phyloP scores from a whole-genome alignment of 2,113 vertebrate species.

The Anguilla rostrata region DNA sequence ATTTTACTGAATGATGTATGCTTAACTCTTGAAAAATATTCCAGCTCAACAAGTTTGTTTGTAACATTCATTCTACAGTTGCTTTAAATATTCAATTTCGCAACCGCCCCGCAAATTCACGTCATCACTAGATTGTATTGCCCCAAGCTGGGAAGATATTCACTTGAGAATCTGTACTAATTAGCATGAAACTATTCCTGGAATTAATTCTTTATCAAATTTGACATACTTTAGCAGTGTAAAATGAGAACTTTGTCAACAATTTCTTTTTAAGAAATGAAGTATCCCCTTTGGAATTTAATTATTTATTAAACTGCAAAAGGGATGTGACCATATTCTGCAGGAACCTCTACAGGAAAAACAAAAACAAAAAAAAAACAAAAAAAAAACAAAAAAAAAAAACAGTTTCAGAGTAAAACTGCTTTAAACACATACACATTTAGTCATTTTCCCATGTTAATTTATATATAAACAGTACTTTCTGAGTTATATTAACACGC shows the following conservation, averaged over 20 bases:
- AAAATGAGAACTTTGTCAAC: slow-evolving; percentile 19
- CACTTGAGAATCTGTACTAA: slow-evolving; percentile 30
- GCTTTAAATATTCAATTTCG: neutral
- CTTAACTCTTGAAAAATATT: neutral
- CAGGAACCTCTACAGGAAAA: neutral
- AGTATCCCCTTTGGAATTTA: slow-evolving; percentile 5
- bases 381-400: no score
- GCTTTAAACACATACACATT: neutral
- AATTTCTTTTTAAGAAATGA: slow-evolving; percentile 2
- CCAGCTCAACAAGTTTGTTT: slow-evolving; percentile 6
- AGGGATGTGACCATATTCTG: slow-evolving; percentile 8
- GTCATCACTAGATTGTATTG: slow-evolving; percentile 15
- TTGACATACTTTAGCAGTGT: slow-evolving; percentile 31
- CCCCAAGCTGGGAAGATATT: slow-evolving; percentile 10
- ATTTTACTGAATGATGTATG: neutral
- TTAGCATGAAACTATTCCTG: slow-evolving; percentile 40
- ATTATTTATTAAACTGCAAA: slow-evolving; percentile 26
- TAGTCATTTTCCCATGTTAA: neutral
- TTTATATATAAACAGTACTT: neutral
- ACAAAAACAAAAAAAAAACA: neutral
- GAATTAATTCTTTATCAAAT: slow-evolving; percentile 33
- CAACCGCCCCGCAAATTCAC: neutral
- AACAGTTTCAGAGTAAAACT: neutral
- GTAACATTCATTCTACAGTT: neutral
- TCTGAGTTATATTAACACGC: neutral